Evolutionary conservation across 1,140 invertebrate species (phyloP).

Genomic region (Magallana gigas): DNA sequence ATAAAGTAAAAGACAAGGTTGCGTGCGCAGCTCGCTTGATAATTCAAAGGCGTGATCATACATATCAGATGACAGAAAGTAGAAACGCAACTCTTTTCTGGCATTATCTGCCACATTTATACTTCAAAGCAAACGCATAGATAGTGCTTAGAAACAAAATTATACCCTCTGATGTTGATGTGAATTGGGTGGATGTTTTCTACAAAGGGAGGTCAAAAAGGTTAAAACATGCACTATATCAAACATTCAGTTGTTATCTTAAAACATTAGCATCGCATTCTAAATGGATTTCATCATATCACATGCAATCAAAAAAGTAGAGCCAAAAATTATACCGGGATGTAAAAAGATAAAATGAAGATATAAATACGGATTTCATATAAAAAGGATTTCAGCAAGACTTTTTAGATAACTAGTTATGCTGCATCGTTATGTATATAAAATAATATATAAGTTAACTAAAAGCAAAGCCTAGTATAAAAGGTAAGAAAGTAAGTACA

Average conservation of each 20-base stretch:
- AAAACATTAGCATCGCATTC: not conserved
- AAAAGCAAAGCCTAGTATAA: conserved; percentile 8
- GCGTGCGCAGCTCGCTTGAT: too few species aligned
- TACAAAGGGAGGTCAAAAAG: not conserved
- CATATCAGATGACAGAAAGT: too few species aligned
- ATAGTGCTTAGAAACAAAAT: too few species aligned
- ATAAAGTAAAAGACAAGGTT: too few species aligned
- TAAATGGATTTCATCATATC: not conserved
- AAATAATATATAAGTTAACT: not conserved
- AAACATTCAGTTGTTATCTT: not conserved
- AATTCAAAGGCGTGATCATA: too few species aligned
- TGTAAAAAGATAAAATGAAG: not conserved
- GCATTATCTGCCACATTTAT: too few species aligned
- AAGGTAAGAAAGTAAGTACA: conserved; percentile 26
- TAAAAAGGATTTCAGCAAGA: not conserved
- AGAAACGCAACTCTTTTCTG: too few species aligned
- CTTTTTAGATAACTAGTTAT: too few species aligned
- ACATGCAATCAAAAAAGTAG: not conserved
- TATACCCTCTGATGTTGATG: not conserved
- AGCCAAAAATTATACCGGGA: not conserved
- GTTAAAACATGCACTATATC: conserved; percentile 2
- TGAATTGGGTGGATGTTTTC: not conserved
- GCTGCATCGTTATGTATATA: too few species aligned
- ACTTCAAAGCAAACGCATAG: too few species aligned
- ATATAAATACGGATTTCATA: not conserved